Evolutionary conservation across 2,888 invertebrate genomes (phyloP).

Genomic region (Platerodrilus igneus): DNA sequence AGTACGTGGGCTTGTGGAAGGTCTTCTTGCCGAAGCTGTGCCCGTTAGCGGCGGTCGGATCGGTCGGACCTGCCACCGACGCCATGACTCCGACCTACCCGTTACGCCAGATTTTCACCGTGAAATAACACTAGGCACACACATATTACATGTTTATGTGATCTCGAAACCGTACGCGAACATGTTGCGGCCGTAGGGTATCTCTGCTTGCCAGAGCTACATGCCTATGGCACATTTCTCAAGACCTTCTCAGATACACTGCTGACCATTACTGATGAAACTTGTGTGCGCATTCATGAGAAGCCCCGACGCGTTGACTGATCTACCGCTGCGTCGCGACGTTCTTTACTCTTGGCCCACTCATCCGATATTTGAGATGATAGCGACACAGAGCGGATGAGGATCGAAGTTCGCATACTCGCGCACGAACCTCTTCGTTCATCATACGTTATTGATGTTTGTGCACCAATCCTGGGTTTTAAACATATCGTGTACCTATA

Average conservation of each 20-base stretch:
- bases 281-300: slow-evolving; percentile 39
- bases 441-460: no score
- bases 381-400: slow-evolving; percentile 22
- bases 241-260: slow-evolving; percentile 39
- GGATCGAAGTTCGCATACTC: no score
- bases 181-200: slow-evolving; percentile 51
- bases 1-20: slow-evolving; percentile 99
- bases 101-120: slow-evolving; percentile 61
- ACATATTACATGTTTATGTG: slow-evolving; percentile 56
- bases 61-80: slow-evolving; percentile 50
- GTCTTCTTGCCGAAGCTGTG: slow-evolving; percentile 99
- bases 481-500: no score
- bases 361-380: slow-evolving; percentile 20
- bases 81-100: slow-evolving; percentile 58
- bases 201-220: slow-evolving; percentile 43
- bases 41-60: slow-evolving; percentile 67
- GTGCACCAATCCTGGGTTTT: no score
- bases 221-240: slow-evolving; percentile 48
- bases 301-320: slow-evolving; percentile 38
- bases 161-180: slow-evolving; percentile 57
- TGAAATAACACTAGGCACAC: slow-evolving; percentile 49
- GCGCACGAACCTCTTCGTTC: no score
- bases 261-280: slow-evolving; percentile 44
- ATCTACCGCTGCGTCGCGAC: slow-evolving; percentile 35
- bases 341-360: slow-evolving; percentile 33